Base-by-base conservation (phyloP, 2,797 vertebrate species). In the Knipowitschia caucasica region DNA sequence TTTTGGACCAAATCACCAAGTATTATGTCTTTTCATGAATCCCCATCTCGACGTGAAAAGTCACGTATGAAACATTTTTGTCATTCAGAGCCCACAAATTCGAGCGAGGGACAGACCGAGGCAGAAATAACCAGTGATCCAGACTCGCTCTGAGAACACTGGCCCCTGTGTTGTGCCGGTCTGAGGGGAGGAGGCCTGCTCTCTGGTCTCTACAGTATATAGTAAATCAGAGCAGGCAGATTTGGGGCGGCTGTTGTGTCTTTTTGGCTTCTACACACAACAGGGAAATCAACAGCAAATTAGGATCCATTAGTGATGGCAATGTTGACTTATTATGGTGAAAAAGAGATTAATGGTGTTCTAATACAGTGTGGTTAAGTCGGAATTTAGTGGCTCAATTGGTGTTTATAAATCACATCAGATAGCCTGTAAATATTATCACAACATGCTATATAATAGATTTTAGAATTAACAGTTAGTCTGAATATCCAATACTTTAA, bases 91-190 rank as follows among this genome's bases (percentile, higher is more conserved):
- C 18, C 60, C 38, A 42, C 12, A 49, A 69, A 53, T 51, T 51
- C 53, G 29, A 53, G 46, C 56, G 14, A 38, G 17, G 34, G 33
- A 61, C 38, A 59, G 20, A 54, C 14, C 8, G 46, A 34, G 23
- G n/a, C 33, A 62, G 53, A 64, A 53, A 56, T 25, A 56, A 73
- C 71, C 52, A 25, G 39, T 43, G 59, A 64, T 67, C 49, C 55
- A 51, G 53, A 33, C 59, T 50, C 25, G 25, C 9, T 76, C 56
- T 68, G 27, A 25, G 50, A 81, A 86, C 76, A 82, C 60, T 75
- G 2, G 17, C 18, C 12, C 53, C 67, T 75, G 69, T 82, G 76
- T 83, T 72, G 39, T 45, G 21, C 52, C 34, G 17, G 47, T 68
- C 45, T 44, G 11, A 57, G 62, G 46, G 62, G 55, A 52, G 18